A percentile compares a stretch with the other conserved stretches of the same genome.
These are phyloP conservation scores for Aporrectodea caliginosa DNA, from an alignment of 1,140 invertebrate species.

Conservation along the genomic window DNA sequence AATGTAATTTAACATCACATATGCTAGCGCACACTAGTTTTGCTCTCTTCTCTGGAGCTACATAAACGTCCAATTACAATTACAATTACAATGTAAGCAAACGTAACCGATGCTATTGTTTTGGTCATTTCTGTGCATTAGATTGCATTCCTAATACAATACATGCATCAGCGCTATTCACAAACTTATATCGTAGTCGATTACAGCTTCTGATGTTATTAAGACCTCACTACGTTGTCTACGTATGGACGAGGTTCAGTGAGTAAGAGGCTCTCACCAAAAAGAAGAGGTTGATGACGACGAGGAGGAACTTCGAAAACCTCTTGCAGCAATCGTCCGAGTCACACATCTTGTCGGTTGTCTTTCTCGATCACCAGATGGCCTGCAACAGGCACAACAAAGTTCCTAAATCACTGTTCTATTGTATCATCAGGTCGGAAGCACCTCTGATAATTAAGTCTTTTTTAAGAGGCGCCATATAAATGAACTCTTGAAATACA, in stretches of 20 bases:
- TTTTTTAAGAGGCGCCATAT: background rate
- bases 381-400: background rate
- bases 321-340: background rate
- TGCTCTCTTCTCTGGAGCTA: too few species aligned
- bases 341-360: background rate
- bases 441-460: background rate
- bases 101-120: background rate
- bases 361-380: background rate
- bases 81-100: background rate
- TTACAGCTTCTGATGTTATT: too few species aligned
- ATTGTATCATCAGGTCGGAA: background rate
- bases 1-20: too few species aligned
- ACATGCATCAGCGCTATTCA: background rate
- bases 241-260: too few species aligned
- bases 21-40: too few species aligned
- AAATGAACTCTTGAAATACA: background rate
- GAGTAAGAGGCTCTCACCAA: background rate
- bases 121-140: background rate
- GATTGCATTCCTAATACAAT: background rate
- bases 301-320: background rate
- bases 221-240: too few species aligned
- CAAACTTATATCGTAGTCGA: background rate
- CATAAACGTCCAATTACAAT: too few species aligned
- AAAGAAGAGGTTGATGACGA: background rate
- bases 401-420: background rate